Base-by-base conservation (phyloP, 2,888 invertebrate genomes). In the Watsonalla cultraria region DNA sequence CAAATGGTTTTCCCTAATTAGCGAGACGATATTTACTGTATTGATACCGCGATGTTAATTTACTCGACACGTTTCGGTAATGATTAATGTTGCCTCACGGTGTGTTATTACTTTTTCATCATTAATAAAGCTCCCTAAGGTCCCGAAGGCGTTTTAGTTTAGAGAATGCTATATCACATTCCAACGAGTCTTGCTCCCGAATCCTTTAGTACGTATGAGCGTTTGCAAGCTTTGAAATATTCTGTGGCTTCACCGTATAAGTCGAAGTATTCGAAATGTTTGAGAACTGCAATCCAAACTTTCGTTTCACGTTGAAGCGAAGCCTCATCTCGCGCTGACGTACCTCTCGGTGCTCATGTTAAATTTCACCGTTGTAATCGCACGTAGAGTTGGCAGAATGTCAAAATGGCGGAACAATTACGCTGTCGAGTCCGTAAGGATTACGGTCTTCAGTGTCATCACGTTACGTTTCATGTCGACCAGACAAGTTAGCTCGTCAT, bases 351-450 rank as follows among this genome's bases (percentile, higher is more conserved):
- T 46, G 33, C 57, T 62, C 59, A 64, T 71, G 71, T 72, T 67
- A 75, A 70, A 49, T 72, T 67, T 68, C 64, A 60, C 57, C 58
- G 62, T 66, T 66, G 62, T 66, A 65, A 70, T 69, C 60, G 64
- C 62, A 59, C 62, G 65, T 64, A 60, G 64, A 67, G 71, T 70
- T 80, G 82, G 78, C 82, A 77, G 63, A 70, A 72, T 77, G 82
- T 80, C 84, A 82, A 78, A 80, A 79, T 69, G 74, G 72, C 67
- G 67, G 70, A 73, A 76, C 80, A 81, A 84, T 83, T 80, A 80
- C 73, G 72, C 69, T 70, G 78, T 75, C 81, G 75, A 70, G 66
- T 70, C 71, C 72, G 74, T 73, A 75, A 71, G 73, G 76, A 75
- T 76, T 78, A 74, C 69, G 64, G 60, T 24, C 24, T 24, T 24